These are phyloP conservation scores for Nymphicus hollandicus DNA, from an alignment of 2,113 vertebrate genomes.

Conservation along the genomic window DNA sequence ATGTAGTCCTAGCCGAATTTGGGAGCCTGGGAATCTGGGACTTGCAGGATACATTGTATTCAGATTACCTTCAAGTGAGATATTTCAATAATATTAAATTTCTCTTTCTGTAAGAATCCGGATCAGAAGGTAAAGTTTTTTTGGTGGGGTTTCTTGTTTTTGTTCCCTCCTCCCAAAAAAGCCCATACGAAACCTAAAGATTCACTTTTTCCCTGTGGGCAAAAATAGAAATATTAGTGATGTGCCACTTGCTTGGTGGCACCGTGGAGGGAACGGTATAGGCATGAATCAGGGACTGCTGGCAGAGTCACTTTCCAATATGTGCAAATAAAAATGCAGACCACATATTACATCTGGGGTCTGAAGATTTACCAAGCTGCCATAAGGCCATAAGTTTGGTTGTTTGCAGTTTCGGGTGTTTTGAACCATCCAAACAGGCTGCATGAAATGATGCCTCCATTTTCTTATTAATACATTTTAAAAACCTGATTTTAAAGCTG, in stretches of 20 bases:
- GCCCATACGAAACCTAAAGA: not conserved
- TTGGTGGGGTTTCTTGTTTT: not conserved
- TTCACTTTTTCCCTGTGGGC: not conserved
- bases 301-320: constrained; percentile 46
- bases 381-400: constrained; percentile 62
- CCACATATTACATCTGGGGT: constrained; percentile 59
- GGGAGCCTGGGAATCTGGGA: not conserved
- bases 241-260: constrained; percentile 51
- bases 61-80: not conserved
- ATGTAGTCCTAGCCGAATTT: not conserved
- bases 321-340: constrained; percentile 60
- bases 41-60: not conserved
- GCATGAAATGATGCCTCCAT: constrained; percentile 5
- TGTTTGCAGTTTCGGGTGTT: constrained; percentile 43
- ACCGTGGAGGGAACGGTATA: constrained; percentile 15
- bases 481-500: constrained; percentile 6
- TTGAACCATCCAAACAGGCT: constrained; percentile 37
- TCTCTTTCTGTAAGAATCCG: not conserved
- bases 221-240: constrained; percentile 31
- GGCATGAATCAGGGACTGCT: constrained; percentile 50
- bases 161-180: not conserved
- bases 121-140: not conserved
- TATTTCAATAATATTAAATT: not conserved
- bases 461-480: constrained; percentile 57
- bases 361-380: constrained; percentile 66